Evolutionary conservation across 2,113 vertebrate species (phyloP).

Genomic region (Cynocephalus volans): DNA sequence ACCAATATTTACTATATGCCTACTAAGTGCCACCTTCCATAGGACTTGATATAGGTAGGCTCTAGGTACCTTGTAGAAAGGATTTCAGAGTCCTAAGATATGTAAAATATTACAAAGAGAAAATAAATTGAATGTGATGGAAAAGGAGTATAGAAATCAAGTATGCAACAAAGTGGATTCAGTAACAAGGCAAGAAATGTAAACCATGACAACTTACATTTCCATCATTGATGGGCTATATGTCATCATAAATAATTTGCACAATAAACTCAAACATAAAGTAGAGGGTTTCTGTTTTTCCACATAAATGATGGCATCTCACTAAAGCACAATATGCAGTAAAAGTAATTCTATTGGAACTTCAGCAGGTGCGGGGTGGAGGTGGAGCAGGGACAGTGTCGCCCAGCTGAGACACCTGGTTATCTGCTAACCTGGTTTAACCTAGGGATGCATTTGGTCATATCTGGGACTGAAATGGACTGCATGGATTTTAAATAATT

Average conservation of each 20-base stretch:
- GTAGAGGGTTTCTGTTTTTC: not conserved
- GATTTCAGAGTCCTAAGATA: slow-evolving; percentile 14
- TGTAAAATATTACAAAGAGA: slow-evolving; percentile 32
- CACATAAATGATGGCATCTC: slow-evolving; percentile 7
- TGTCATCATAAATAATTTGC: not conserved
- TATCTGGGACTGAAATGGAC: not conserved
- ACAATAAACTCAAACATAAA: not conserved
- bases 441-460: not conserved
- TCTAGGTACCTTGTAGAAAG: not conserved
- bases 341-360: not conserved
- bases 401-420: not conserved
- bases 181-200: not conserved
- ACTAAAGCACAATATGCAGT: not conserved
- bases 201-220: not conserved
- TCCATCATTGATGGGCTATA: no score
- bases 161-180: not conserved
- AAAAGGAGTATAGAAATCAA: not conserved
- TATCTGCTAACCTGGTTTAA: not conserved
- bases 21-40: not conserved
- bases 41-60: not conserved
- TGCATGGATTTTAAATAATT: slow-evolving; percentile 40
- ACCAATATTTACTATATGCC: not conserved
- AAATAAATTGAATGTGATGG: not conserved
- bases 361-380: not conserved
- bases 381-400: not conserved